A percentile compares a stretch with the other conserved stretches of the same genome.
Evolutionary conservation across 2,113 vertebrate genomes (phyloP).

Genomic region (Albula glossodonta): DNA sequence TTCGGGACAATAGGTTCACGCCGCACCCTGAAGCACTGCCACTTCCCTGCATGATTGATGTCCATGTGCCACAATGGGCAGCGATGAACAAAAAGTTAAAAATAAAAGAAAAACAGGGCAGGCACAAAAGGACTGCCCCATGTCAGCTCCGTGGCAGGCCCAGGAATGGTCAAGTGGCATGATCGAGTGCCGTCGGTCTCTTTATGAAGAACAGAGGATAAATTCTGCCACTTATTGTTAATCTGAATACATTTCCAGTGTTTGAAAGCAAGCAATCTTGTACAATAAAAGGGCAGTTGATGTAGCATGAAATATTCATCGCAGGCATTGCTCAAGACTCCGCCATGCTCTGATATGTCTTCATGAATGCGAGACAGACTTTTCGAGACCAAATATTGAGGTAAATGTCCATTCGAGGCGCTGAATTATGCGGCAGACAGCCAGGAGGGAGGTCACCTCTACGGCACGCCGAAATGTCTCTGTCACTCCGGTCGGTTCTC

Average conservation of each 20-base stretch:
- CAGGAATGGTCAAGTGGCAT: slow-evolving; percentile 37
- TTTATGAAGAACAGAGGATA: slow-evolving; percentile 53
- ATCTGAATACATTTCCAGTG: slow-evolving; percentile 50
- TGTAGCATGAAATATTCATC: slow-evolving; percentile 71
- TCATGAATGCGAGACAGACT: slow-evolving; percentile 58
- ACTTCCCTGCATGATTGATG: slow-evolving; percentile 30
- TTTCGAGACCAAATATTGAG: slow-evolving; percentile 53
- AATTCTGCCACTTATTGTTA: slow-evolving; percentile 61
- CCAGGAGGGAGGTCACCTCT: slow-evolving; percentile 57
- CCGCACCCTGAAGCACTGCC: slow-evolving; percentile 27
- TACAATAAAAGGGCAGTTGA: slow-evolving; percentile 58
- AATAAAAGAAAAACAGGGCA: slow-evolving; percentile 37
- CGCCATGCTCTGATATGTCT: slow-evolving; percentile 50
- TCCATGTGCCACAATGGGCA: slow-evolving; percentile 21
- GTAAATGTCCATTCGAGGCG: slow-evolving; percentile 41
- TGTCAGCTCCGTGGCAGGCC: not conserved
- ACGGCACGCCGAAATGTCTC: slow-evolving; percentile 39
- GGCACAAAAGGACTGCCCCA: not conserved
- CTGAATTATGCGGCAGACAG: slow-evolving; percentile 46
- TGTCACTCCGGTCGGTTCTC: slow-evolving; percentile 57
- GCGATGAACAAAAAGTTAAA: slow-evolving; percentile 38
- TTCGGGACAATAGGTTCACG: slow-evolving; percentile 49
- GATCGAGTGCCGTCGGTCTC: slow-evolving; percentile 30
- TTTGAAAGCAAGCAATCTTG: slow-evolving; percentile 63
- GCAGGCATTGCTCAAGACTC: slow-evolving; percentile 56